Conservation (phyloP, 2,888 invertebrate species). For the Synanthedon vespiformis region DNA sequence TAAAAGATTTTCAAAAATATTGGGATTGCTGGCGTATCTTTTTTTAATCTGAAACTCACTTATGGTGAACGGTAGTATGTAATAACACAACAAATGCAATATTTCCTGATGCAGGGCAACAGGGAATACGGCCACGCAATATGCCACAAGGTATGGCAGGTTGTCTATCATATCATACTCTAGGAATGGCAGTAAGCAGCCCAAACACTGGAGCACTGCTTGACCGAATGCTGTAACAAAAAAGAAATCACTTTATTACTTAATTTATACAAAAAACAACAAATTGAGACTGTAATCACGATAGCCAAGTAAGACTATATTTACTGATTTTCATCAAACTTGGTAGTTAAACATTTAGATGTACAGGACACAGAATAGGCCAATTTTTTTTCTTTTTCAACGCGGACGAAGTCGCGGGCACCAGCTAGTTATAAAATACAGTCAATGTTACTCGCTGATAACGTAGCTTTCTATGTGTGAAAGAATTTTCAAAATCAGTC, state of each 20-base stretch:
- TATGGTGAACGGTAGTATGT: slow-evolving; percentile 95
- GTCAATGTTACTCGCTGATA: too few species aligned
- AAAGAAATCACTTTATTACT: slow-evolving; percentile 1
- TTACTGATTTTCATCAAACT: too few species aligned
- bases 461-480: too few species aligned
- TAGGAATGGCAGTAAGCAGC: slow-evolving; percentile 94
- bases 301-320: too few species aligned
- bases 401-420: too few species aligned
- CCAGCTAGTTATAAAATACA: too few species aligned
- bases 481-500: too few species aligned
- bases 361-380: too few species aligned
- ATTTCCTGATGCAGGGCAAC: slow-evolving; percentile 92
- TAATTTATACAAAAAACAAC: slow-evolving; percentile 1
- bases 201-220: slow-evolving; percentile 92
- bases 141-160: slow-evolving; percentile 93
- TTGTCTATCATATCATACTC: slow-evolving; percentile 97
- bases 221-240: slow-evolving; percentile 86
- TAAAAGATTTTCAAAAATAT: too few species aligned
- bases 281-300: not conserved
- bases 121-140: slow-evolving; percentile 93
- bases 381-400: too few species aligned
- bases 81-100: slow-evolving; percentile 93
- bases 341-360: too few species aligned
- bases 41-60: slow-evolving; percentile 70
- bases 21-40: too few species aligned